phyloP scores from a whole-genome alignment of 2,797 vertebrate genomes.

The Sebastes goodei region DNA sequence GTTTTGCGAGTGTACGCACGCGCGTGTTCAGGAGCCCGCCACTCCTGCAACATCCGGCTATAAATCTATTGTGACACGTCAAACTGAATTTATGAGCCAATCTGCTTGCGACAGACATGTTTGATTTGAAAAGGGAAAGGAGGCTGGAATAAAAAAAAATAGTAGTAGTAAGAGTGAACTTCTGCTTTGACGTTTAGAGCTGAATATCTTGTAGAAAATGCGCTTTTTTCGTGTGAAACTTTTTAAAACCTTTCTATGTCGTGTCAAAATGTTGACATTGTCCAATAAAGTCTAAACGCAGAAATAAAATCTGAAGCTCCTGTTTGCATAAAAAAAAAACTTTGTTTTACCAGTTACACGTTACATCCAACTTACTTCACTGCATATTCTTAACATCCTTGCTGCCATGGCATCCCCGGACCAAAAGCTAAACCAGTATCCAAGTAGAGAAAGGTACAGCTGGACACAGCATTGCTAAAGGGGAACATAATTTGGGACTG shows the following conservation, averaged over 20 bases:
- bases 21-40: conserved; percentile 84
- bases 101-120: conserved; percentile 92
- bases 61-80: conserved; percentile 99
- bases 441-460: background rate
- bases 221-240: background rate
- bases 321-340: background rate
- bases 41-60: conserved; percentile 99
- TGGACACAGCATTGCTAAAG: background rate
- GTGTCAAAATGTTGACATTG: background rate
- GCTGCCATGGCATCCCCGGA: background rate
- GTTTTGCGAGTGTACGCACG: conserved; percentile 24
- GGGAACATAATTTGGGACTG: background rate
- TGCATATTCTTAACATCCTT: background rate
- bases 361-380: background rate
- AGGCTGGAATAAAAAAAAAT: conserved; percentile 49
- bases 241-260: background rate
- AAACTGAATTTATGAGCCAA: conserved; percentile 98
- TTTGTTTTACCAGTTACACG: background rate
- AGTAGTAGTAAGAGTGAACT: conserved; percentile 37
- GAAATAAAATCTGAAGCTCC: background rate
- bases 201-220: background rate
- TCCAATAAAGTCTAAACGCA: background rate
- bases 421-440: background rate
- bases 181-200: conserved; percentile 51
- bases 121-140: conserved; percentile 81